Conservation (phyloP, 2,797 vertebrate species). For the Fringilla coelebs region DNA sequence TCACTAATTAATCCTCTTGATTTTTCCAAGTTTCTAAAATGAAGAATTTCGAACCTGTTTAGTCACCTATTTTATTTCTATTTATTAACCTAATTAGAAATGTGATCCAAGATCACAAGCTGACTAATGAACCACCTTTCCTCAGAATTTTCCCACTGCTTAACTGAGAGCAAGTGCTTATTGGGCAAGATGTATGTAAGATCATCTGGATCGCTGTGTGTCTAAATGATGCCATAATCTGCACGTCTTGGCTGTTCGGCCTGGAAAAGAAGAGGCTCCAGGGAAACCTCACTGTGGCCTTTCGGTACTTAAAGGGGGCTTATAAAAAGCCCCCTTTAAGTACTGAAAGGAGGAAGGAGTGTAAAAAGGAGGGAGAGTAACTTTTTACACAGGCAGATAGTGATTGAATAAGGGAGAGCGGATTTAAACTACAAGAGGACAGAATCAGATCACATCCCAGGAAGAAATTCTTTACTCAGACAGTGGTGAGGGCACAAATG, state of each 20-base stretch:
- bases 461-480: background rate
- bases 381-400: background rate
- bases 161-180: background rate
- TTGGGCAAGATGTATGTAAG: background rate
- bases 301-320: background rate
- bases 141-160: background rate
- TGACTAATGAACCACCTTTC: background rate
- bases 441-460: background rate
- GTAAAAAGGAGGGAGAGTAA: background rate
- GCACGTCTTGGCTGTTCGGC: background rate
- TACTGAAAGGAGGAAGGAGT: too few relatives aligned
- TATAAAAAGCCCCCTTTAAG: background rate
- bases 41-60: background rate
- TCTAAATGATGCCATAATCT: background rate
- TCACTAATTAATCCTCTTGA: background rate
- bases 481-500: background rate
- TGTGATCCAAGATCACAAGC: background rate
- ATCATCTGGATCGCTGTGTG: fast-evolving
- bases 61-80: background rate
- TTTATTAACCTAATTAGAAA: background rate
- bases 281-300: background rate
- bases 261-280: background rate
- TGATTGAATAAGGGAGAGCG: background rate
- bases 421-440: background rate
- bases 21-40: background rate